Conservation (phyloP, 2,888 invertebrate genomes). For the Baronia brevicornis region DNA sequence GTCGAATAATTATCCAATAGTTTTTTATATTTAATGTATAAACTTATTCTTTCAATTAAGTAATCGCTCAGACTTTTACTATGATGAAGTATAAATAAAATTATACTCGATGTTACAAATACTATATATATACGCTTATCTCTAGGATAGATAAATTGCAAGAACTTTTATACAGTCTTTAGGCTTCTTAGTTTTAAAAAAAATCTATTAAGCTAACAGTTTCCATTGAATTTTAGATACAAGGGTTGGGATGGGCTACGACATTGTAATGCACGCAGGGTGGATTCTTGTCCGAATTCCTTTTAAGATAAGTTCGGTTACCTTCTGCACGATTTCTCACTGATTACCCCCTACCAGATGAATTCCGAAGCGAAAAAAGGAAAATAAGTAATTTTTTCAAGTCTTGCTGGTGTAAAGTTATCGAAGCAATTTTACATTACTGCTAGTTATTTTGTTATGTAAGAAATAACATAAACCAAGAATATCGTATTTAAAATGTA, state of each 20-base stretch:
- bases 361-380: slow-evolving; percentile 37
- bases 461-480: too few relatives aligned
- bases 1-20: too few relatives aligned
- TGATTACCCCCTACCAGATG: slow-evolving; percentile 49
- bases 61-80: too few relatives aligned
- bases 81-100: too few relatives aligned
- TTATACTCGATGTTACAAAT: too few relatives aligned
- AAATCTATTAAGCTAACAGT: background rate
- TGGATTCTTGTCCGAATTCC: slow-evolving; percentile 44
- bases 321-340: slow-evolving; percentile 56
- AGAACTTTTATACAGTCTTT: too few relatives aligned
- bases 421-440: slow-evolving; percentile 8
- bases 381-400: slow-evolving; percentile 23
- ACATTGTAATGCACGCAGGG: slow-evolving; percentile 30
- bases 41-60: too few relatives aligned
- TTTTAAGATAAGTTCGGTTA: slow-evolving; percentile 40
- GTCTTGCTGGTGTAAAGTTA: slow-evolving; percentile 3
- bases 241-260: slow-evolving; percentile 24
- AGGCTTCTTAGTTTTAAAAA: background rate
- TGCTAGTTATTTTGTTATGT: slow-evolving; percentile 2
- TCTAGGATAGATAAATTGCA: too few relatives aligned
- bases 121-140: too few relatives aligned
- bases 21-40: too few relatives aligned
- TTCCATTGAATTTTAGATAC: slow-evolving; percentile 1
- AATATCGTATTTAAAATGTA: too few relatives aligned